Conservation (phyloP, 1,140 invertebrate genomes). For the Telenomus remus region DNA sequence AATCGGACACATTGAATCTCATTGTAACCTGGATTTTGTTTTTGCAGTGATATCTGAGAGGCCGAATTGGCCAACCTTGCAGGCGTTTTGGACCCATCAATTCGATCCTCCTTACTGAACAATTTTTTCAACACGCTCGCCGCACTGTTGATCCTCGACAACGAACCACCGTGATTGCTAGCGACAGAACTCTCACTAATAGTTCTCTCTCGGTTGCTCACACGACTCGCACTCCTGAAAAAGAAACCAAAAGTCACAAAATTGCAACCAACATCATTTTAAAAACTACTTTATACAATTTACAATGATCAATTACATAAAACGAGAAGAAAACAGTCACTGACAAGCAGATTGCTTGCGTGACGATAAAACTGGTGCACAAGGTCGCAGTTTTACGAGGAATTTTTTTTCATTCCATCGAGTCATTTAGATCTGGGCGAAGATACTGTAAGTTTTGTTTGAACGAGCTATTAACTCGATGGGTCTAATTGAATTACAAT, state of each 20-base stretch:
- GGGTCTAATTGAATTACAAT: background rate
- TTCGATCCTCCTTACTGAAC: constrained; percentile 83
- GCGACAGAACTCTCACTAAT: constrained; percentile 66
- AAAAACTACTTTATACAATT: no score
- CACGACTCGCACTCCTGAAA: constrained; percentile 68
- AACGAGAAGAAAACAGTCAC: background rate
- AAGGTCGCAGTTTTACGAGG: constrained; percentile 5
- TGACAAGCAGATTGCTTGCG: constrained; percentile 4
- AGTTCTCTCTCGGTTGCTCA: constrained; percentile 68
- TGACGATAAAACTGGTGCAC: constrained; percentile 1
- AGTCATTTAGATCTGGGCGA: background rate
- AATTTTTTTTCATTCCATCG: constrained; percentile 7
- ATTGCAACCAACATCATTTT: no score
- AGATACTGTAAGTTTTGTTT: background rate
- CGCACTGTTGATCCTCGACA: constrained; percentile 82
- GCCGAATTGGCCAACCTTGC: constrained; percentile 64
- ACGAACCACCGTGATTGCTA: constrained; percentile 76
- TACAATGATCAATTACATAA: background rate
- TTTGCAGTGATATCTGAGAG: constrained; percentile 64
- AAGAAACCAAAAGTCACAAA: constrained; percentile 5
- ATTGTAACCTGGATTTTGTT: constrained; percentile 66
- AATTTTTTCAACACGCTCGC: constrained; percentile 84
- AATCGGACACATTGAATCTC: no score
- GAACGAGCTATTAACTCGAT: background rate
- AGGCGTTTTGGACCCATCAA: constrained; percentile 66